Conservation (phyloP, 2,888 invertebrate species). For the Drosophila flavopinicola region DNA sequence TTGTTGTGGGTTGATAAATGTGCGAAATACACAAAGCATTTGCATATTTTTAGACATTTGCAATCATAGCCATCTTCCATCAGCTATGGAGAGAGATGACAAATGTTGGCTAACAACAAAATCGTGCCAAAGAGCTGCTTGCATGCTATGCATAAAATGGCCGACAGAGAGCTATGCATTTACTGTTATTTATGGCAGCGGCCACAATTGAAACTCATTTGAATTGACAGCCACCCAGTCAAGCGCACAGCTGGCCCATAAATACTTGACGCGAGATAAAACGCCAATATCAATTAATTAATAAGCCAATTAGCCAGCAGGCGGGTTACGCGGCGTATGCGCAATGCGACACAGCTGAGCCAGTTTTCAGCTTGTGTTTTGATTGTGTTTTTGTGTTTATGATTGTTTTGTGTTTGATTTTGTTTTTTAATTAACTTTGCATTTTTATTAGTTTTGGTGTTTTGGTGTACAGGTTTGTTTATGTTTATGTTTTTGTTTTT, state of each 20-base stretch:
- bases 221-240: slow-evolving; percentile 43
- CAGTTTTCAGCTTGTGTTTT: slow-evolving; percentile 24
- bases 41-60: slow-evolving; percentile 56
- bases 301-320: slow-evolving; percentile 53
- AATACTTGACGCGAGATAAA: slow-evolving; percentile 34
- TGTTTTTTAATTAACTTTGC: slow-evolving; percentile 69
- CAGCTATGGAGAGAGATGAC: slow-evolving; percentile 23
- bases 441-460: slow-evolving; percentile 63
- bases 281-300: slow-evolving; percentile 66
- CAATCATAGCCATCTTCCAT: slow-evolving; percentile 30
- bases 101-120: slow-evolving; percentile 29
- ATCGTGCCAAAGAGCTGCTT: slow-evolving; percentile 52
- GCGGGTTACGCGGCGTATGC: slow-evolving; percentile 57
- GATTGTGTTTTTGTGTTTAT: slow-evolving; percentile 1
- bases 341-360: slow-evolving; percentile 25
- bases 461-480: slow-evolving; percentile 18
- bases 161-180: neutral
- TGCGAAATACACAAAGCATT: slow-evolving; percentile 54
- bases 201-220: slow-evolving; percentile 36
- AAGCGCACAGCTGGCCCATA: slow-evolving; percentile 28
- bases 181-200: slow-evolving; percentile 41
- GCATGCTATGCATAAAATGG: slow-evolving; percentile 3
- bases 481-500: slow-evolving; percentile 18
- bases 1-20: slow-evolving; percentile 55
- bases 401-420: slow-evolving; percentile 4